Evolutionary conservation across 2,113 vertebrate species (phyloP).

Genomic region (Neolamprologus falcicula): DNA sequence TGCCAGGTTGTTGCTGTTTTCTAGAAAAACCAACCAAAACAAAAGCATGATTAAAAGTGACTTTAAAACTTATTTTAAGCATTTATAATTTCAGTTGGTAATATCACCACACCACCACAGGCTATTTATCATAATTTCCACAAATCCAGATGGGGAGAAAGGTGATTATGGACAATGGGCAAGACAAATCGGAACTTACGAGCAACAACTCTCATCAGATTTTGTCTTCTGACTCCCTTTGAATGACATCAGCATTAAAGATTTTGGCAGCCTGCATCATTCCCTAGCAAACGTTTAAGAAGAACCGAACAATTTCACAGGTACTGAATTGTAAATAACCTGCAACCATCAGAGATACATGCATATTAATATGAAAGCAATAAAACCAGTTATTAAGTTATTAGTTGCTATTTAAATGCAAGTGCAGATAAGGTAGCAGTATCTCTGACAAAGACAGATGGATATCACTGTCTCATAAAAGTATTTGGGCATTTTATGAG

Average conservation of each 20-base stretch:
- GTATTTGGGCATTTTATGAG: neutral
- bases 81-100: neutral
- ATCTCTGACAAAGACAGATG: neutral
- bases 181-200: neutral
- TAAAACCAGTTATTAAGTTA: neutral
- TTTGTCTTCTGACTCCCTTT: slow-evolving; percentile 6
- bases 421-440: neutral
- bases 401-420: neutral
- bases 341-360: neutral
- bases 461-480: neutral
- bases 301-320: neutral
- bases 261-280: neutral
- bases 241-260: neutral
- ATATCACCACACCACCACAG: neutral
- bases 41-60: neutral
- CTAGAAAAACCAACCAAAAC: neutral
- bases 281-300: slow-evolving; percentile 2
- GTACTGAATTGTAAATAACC: neutral
- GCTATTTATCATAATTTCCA: neutral
- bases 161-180: neutral
- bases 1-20: neutral
- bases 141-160: neutral
- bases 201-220: slow-evolving; percentile 4
- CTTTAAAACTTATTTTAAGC: accelerated
- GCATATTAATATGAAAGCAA: neutral